Base-by-base conservation (phyloP, 1,140 invertebrate species). In the Pemphigus obesinymphae region DNA sequence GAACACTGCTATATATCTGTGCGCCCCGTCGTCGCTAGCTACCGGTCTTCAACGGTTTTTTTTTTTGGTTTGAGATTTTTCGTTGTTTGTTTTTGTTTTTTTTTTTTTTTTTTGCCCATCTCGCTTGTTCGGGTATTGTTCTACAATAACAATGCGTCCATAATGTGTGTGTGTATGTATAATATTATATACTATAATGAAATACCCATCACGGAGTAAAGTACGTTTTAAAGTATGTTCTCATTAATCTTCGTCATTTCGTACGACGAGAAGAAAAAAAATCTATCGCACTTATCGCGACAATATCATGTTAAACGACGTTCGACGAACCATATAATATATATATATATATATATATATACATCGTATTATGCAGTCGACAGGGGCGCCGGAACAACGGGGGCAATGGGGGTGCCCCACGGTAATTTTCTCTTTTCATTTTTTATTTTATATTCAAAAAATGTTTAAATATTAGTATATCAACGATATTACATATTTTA, bases 161-260 rank as follows among this genome's bases (percentile, higher is more conserved):
- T 10, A 31, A 72, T n/a, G 66, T 15, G 23, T 43, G 7, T 11
- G 37, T 11, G n/a, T 37, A 66, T 17, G 63, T n/a, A 23, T 70
- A 70, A 23, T 70, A 53, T n/a, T n/a, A n/a, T n/a, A n/a, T n/a
- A n/a, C n/a, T n/a, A n/a, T 66, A 66, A 66, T 37, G 63, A 66
- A 66, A 11, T n/a, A n/a, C 17, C 31, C 34, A n/a, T 63, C n/a
- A n/a, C n/a, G n/a, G n/a, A n/a, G n/a, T n/a, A 15, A 31, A 20
- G 3, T 20, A 34, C 7, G n/a, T n/a, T n/a, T 6, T 20, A 37
- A 37, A 11, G 0, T 15, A 15, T 61, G 20, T 37, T 37, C 20
- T 20, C 43, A 48, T 72, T 72, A 72, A 72, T 72, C 40, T 72
- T 72, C 43, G 43, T 72, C 43, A 4, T 29, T 72, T 31, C 7